These are phyloP conservation scores for Paragorgia papillata DNA, from an alignment of 92 coral and sea anemone species.

Conservation along the genomic window DNA sequence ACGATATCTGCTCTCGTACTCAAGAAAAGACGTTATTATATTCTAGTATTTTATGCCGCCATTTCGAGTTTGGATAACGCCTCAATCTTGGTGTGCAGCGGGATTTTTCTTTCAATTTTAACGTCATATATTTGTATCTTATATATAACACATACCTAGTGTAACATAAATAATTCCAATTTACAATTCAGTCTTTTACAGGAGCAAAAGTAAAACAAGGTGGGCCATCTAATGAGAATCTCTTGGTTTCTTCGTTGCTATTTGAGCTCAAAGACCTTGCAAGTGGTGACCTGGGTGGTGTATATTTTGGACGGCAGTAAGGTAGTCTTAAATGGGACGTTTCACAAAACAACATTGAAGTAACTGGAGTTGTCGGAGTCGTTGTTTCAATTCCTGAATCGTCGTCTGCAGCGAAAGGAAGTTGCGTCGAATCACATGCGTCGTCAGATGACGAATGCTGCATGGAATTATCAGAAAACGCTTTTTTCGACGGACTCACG, in stretches of 20 bases:
- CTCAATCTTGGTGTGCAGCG: too few species aligned
- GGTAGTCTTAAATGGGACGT: constrained; percentile 64
- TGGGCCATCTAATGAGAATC: constrained; percentile 67
- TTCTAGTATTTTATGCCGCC: too few species aligned
- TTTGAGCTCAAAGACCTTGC: constrained; percentile 87
- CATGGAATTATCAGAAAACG: constrained; percentile 67
- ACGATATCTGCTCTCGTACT: too few species aligned
- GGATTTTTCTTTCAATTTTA: too few species aligned
- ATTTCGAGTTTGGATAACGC: too few species aligned
- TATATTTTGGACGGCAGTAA: constrained; percentile 78
- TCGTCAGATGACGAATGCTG: constrained; percentile 71
- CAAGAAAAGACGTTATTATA: too few species aligned
- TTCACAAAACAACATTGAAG: constrained; percentile 81
- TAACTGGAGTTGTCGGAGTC: constrained; percentile 61
- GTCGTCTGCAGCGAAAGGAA: constrained; percentile 74
- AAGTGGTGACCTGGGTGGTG: constrained; percentile 98
- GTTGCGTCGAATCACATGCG: constrained; percentile 84
- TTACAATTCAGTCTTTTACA: constrained; percentile 74
- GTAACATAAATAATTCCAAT: constrained; percentile 15
- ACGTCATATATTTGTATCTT: too few species aligned
- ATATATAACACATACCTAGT: background rate
- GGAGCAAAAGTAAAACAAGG: constrained; percentile 97
- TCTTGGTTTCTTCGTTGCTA: constrained; percentile 66
- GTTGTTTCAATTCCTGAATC: constrained; percentile 71
- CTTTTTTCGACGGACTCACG: constrained; percentile 88